Evolutionary conservation across 2,888 invertebrate species (phyloP).

Genomic region (Catocala sponsa): DNA sequence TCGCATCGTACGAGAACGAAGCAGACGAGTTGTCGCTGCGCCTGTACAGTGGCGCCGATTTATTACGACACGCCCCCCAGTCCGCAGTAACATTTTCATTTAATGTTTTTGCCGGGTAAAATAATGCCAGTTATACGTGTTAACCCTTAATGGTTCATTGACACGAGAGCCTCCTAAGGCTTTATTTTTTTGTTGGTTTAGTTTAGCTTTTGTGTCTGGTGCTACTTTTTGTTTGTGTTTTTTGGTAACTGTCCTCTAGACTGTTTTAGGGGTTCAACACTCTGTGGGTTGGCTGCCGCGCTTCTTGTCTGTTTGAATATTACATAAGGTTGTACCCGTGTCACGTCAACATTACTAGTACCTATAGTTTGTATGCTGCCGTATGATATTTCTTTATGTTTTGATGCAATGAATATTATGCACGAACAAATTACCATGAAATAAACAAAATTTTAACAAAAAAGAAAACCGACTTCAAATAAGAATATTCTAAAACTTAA

Average conservation of each 20-base stretch:
- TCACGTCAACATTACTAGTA: no score
- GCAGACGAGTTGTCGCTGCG: conserved; percentile 45
- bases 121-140: conserved; percentile 72
- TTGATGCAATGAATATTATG: no score
- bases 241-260: neutral
- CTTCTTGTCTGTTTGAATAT: no score
- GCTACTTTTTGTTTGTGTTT: conserved; percentile 10
- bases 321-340: no score
- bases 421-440: no score
- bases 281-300: no score
- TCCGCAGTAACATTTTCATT: conserved; percentile 74
- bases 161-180: conserved; percentile 59
- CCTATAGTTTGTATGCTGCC: no score
- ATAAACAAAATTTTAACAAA: no score
- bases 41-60: conserved; percentile 57
- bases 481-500: no score
- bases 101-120: conserved; percentile 72
- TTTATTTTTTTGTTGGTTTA: conserved; percentile 41
- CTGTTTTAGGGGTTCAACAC: neutral
- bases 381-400: no score
- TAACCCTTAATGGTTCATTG: conserved; percentile 76
- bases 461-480: no score
- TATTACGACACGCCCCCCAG: conserved; percentile 66
- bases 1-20: conserved; percentile 32
- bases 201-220: conserved; percentile 38